A percentile compares a stretch with the other conserved stretches of the same genome.
These are phyloP conservation scores for Styela plicata DNA, from an alignment of 23 tunicate species.

Conservation along the genomic window DNA sequence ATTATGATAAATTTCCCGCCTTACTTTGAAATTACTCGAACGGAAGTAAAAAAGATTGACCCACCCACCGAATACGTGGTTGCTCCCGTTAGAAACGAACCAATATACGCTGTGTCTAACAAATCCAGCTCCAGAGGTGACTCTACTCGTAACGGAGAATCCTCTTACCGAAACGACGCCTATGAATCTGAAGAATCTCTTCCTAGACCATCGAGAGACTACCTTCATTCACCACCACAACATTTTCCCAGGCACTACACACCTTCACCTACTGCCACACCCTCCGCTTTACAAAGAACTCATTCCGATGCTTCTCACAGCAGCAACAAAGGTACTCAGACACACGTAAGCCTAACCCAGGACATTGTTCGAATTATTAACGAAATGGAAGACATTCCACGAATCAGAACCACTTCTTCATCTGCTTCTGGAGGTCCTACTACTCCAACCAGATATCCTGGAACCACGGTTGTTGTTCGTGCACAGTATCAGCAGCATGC, in stretches of 20 bases:
- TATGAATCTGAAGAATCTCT: background rate
- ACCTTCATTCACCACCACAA: background rate
- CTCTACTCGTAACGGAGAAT: background rate
- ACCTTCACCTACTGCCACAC: background rate
- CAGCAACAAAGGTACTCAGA: background rate
- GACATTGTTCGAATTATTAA: constrained; percentile 21
- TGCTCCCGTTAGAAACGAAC: constrained; percentile 11
- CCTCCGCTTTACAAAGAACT: background rate
- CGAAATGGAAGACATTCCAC: constrained; percentile 30
- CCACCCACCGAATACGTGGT: constrained; percentile 12
- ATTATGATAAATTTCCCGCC: constrained; percentile 61
- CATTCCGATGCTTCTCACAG: background rate
- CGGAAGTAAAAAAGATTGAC: background rate
- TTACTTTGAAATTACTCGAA: constrained; percentile 14
- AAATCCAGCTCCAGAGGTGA: background rate
- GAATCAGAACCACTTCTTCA: background rate
- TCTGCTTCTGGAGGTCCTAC: background rate
- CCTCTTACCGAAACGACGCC: background rate
- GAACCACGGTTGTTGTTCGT: background rate
- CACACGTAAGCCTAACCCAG: constrained; percentile 8
- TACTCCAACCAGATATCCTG: background rate
- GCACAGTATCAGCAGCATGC: background rate
- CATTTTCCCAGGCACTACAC: constrained; percentile 1
- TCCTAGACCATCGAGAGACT: background rate
- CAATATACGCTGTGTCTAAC: constrained; percentile 9